Evolutionary conservation across 2,888 invertebrate species (phyloP), one percentile per base, ranked within the genome.

Genomic region (Osmoderma eremita): DNA sequence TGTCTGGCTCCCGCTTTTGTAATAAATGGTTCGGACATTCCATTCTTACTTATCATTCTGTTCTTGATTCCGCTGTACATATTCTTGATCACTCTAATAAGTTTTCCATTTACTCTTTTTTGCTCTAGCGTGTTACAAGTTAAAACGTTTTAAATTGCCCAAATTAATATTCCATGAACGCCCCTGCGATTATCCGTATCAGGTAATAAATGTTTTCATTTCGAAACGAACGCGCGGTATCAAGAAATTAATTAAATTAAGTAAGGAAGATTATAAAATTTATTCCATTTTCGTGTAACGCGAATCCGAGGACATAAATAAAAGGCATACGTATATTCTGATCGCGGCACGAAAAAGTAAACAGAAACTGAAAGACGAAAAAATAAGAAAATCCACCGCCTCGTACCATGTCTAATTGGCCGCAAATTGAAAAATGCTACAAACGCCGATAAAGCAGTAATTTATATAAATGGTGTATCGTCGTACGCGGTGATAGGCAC

Each of bases 341-440:
- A 48, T 53, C 38, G 53, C 53, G 10, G 24, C 38, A 24, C 38
- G 8, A 30, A 30, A 10, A 6, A 30, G n/a, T 30, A 30, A 30
- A 30, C 30, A 20, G 15, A 15, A 38, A n/a, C n/a, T n/a, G n/a
- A n/a, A n/a, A n/a, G n/a, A n/a, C n/a, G n/a, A 38, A 53, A 38
- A 24, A n/a, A 38, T 15, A 53, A 4, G 30, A 38, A 53, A 53
- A 53, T 53, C 38, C 53, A 53, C 53, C 30, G 24, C 48, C 24
- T 42, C 36, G 45, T 45, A 45, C 58, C 45, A n/a, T n/a, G 24
- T 61, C 58, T 61, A 61, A 61, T 61, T 61, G 58, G 58, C 45
- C 58, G 58, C 58, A 61, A 61, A 61, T 61, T 61, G 58, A 61
- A 61, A 61, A 61, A 61, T 61, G 48, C 58, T 61, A 45, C 45